Evolutionary conservation across 2,113 vertebrate genomes (phyloP).

Genomic region (Pluvianellus socialis): DNA sequence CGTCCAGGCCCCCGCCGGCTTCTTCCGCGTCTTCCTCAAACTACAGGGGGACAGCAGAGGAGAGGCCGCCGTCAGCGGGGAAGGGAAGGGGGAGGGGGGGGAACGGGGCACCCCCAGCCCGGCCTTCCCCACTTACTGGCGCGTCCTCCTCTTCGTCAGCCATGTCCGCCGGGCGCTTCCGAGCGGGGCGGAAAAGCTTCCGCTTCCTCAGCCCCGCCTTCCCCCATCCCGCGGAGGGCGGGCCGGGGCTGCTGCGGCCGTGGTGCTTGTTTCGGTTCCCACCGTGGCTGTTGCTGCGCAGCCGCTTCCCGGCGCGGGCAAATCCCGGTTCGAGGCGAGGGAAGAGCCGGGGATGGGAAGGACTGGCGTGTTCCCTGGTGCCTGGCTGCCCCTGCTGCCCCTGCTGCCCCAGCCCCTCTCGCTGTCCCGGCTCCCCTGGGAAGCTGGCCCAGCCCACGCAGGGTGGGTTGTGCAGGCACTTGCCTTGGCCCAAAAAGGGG

Average conservation of each 20-base stretch:
- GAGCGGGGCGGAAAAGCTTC: background rate
- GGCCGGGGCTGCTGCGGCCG: too few relatives aligned
- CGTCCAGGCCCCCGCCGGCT: constrained; percentile 80
- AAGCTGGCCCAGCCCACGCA: too few relatives aligned
- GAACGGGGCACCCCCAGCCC: too few relatives aligned
- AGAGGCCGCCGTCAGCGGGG: background rate
- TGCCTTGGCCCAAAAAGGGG: background rate
- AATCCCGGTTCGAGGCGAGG: background rate
- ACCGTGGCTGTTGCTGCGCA: too few relatives aligned
- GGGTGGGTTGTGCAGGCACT: background rate
- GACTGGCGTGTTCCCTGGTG: background rate
- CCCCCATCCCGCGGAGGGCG: background rate
- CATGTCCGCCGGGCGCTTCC: background rate
- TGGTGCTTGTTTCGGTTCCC: background rate
- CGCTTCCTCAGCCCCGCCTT: background rate
- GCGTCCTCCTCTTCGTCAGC: constrained; percentile 78
- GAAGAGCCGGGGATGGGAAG: too few relatives aligned
- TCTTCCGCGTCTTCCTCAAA: constrained; percentile 94
- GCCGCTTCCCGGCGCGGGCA: background rate
- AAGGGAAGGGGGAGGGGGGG: too few relatives aligned
- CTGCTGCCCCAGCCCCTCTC: background rate
- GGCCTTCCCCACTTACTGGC: constrained; percentile 50
- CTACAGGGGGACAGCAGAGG: background rate
- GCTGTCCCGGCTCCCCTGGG: too few relatives aligned
- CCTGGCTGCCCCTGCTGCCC: background rate